phyloP scores from a whole-genome alignment of 2,113 vertebrate species.

The Aspiorhynchus laticeps region DNA sequence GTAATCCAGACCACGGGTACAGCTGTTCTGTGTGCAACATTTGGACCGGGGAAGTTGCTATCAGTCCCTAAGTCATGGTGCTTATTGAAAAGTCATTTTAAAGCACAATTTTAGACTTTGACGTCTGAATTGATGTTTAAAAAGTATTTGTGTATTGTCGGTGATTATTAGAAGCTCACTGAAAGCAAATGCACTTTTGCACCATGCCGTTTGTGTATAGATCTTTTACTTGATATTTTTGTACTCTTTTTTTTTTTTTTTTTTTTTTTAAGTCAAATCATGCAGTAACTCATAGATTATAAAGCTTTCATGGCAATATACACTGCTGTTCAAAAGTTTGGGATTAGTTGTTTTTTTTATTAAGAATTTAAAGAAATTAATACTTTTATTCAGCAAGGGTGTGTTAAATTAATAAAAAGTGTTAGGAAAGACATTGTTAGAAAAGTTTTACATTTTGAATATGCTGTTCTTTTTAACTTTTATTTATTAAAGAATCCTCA shows the following conservation, averaged over 20 bases:
- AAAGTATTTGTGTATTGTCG: neutral
- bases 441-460: too few species aligned
- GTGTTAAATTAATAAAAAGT: too few species aligned
- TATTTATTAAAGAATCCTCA: too few species aligned
- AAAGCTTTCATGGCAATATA: neutral
- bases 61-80: neutral
- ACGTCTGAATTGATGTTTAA: constrained; percentile 1
- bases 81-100: neutral
- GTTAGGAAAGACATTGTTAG: too few species aligned
- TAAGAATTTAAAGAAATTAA: too few species aligned
- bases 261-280: constrained; percentile 11
- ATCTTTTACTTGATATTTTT: neutral
- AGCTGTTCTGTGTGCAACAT: constrained; percentile 36
- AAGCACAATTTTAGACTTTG: constrained; percentile 18
- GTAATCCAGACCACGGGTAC: constrained; percentile 25
- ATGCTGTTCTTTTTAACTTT: too few species aligned
- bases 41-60: constrained; percentile 13
- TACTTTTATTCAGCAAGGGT: too few species aligned
- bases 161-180: constrained; percentile 18
- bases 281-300: neutral
- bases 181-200: constrained; percentile 38
- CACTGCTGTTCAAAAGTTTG: too few species aligned
- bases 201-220: constrained; percentile 18
- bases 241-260: neutral
- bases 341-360: too few species aligned